Evolutionary conservation across 1,140 invertebrate genomes (phyloP).

Genomic region (Mamestra configurata): DNA sequence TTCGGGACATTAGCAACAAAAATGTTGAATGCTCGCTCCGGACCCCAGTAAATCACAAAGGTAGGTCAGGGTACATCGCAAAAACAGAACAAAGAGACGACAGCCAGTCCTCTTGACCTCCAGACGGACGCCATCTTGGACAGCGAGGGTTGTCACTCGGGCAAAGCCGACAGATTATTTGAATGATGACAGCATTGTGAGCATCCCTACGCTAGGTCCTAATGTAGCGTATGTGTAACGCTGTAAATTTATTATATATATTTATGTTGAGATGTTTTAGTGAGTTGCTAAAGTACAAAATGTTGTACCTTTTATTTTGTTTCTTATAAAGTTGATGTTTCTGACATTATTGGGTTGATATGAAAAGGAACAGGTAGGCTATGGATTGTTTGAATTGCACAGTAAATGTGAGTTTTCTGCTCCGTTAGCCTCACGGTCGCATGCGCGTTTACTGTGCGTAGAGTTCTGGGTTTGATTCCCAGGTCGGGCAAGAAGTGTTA

Average conservation of each 20-base stretch:
- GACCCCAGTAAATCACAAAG: constrained; percentile 65
- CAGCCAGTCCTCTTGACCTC: constrained; percentile 69
- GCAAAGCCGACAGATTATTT: not conserved
- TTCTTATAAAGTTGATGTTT: too few relatives aligned
- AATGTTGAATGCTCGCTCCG: not conserved
- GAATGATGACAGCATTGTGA: constrained; percentile 27
- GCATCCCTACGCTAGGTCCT: not conserved
- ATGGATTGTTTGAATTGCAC: too few relatives aligned
- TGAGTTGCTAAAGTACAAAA: not conserved
- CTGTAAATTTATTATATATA: not conserved
- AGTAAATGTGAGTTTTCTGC: not conserved
- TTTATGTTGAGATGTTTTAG: not conserved
- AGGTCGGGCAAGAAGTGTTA: too few relatives aligned
- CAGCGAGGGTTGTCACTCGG: constrained; percentile 38
- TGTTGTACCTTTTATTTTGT: constrained; percentile 5
- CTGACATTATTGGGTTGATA: too few relatives aligned
- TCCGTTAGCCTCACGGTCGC: too few relatives aligned
- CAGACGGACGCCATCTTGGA: constrained; percentile 62
- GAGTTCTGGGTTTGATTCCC: too few relatives aligned
- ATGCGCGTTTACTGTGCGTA: too few relatives aligned
- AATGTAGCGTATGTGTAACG: not conserved
- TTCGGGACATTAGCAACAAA: constrained; percentile 28
- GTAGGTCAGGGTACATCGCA: constrained; percentile 69
- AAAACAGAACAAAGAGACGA: constrained; percentile 58
- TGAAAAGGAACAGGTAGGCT: not conserved